Percentiles rank a stretch among this genome's conserved stretches.
Conservation (phyloP, 1,140 invertebrate genomes). For the Cylas formicarius region DNA sequence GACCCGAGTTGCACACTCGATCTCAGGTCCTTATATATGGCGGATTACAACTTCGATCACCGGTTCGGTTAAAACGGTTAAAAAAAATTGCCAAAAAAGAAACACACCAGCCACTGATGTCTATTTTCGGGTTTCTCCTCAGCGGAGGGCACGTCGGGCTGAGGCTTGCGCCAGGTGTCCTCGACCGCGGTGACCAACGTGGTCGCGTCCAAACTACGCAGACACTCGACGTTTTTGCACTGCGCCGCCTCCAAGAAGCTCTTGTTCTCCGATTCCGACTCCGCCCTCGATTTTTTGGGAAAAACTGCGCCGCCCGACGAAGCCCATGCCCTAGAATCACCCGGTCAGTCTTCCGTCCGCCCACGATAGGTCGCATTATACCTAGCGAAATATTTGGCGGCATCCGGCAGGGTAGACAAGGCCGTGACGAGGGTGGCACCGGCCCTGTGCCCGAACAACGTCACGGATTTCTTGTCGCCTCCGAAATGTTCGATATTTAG, state of each 20-base stretch:
- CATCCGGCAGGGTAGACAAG: constrained; percentile 50
- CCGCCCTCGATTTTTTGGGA: constrained; percentile 52
- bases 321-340: constrained; percentile 55
- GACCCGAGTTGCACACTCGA: no score
- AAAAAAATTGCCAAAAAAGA: no score
- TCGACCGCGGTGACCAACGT: constrained; percentile 60
- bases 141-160: constrained; percentile 51
- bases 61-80: no score
- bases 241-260: constrained; percentile 51
- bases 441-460: constrained; percentile 71
- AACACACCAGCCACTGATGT: constrained; percentile 63
- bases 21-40: no score
- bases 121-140: constrained; percentile 49
- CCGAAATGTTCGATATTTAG: constrained; percentile 77
- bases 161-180: constrained; percentile 57
- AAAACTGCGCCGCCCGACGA: constrained; percentile 63
- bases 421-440: constrained; percentile 69
- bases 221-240: constrained; percentile 51
- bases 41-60: no score
- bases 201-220: constrained; percentile 52
- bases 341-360: no score
- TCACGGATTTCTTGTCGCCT: constrained; percentile 66
- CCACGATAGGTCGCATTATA: not conserved
- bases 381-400: constrained; percentile 53
- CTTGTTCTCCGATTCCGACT: constrained; percentile 54